Conservation (phyloP, 2,113 vertebrate genomes). For the Hippocampus zosterae region DNA sequence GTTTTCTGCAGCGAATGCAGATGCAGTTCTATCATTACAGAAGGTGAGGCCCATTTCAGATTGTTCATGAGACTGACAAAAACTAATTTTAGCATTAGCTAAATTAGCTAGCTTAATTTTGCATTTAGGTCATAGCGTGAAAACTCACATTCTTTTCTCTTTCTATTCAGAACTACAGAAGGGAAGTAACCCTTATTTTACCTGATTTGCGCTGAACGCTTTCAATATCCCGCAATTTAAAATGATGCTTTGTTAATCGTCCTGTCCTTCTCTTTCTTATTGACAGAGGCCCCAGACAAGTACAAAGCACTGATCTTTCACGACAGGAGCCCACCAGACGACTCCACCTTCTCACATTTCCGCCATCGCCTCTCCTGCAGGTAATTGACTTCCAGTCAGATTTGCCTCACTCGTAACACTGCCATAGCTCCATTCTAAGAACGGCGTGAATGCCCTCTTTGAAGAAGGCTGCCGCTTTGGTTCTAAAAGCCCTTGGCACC, state of each 20-base stretch:
- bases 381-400: constrained; percentile 61
- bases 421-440: constrained; percentile 43
- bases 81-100: no score
- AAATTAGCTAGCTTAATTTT: no score
- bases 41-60: no score
- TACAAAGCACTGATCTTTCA: constrained; percentile 13
- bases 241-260: not conserved
- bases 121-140: no score
- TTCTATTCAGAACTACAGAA: not conserved
- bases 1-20: no score
- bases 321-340: constrained; percentile 2
- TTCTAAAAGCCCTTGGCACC: constrained; percentile 31
- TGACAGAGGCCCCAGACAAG: constrained; percentile 2
- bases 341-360: constrained; percentile 19
- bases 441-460: constrained; percentile 30
- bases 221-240: not conserved
- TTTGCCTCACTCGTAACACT: constrained; percentile 47
- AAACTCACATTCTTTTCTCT: not conserved
- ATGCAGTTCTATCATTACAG: no score
- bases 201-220: not conserved
- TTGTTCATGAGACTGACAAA: no score
- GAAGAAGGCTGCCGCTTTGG: constrained; percentile 42
- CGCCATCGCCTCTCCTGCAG: constrained; percentile 46
- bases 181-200: not conserved
- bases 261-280: not conserved